Evolutionary conservation across 1,140 invertebrate genomes (phyloP).

Genomic region (Procambarus virginalis): DNA sequence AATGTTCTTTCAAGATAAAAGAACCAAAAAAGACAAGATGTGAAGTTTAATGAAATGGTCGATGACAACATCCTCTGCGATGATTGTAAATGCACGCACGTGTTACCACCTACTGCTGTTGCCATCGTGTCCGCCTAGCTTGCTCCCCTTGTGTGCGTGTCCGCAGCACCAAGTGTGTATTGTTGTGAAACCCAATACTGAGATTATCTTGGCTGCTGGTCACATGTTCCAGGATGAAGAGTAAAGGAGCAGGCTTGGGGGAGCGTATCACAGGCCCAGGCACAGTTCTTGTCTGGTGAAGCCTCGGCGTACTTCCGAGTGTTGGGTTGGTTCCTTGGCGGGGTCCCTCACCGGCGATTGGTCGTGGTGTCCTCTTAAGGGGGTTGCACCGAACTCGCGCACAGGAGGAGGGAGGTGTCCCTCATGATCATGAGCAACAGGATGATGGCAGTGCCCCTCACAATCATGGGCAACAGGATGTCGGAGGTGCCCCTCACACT

Average conservation of each 20-base stretch:
- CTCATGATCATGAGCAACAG: neutral
- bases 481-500: neutral
- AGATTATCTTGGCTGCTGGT: conserved; percentile 32
- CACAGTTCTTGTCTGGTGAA: conserved; percentile 19
- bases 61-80: conserved; percentile 28
- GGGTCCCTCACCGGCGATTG: neutral
- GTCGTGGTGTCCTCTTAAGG: neutral
- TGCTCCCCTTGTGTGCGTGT: conserved; percentile 2
- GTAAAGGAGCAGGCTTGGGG: conserved; percentile 5
- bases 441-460: neutral
- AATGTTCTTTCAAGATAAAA: conserved; percentile 1
- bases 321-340: neutral
- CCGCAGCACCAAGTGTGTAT: neutral
- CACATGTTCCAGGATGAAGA: neutral
- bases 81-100: conserved; percentile 44
- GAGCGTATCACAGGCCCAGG: conserved; percentile 25
- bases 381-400: neutral
- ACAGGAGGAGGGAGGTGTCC: neutral
- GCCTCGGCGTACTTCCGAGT: neutral
- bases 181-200: conserved; percentile 23
- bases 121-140: conserved; percentile 1
- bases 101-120: conserved; percentile 38
- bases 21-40: neutral
- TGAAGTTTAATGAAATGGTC: conserved; percentile 20
- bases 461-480: neutral